These are phyloP conservation scores for Leptothorax acervorum DNA, from an alignment of 2,888 invertebrate genomes.

Conservation along the genomic window DNA sequence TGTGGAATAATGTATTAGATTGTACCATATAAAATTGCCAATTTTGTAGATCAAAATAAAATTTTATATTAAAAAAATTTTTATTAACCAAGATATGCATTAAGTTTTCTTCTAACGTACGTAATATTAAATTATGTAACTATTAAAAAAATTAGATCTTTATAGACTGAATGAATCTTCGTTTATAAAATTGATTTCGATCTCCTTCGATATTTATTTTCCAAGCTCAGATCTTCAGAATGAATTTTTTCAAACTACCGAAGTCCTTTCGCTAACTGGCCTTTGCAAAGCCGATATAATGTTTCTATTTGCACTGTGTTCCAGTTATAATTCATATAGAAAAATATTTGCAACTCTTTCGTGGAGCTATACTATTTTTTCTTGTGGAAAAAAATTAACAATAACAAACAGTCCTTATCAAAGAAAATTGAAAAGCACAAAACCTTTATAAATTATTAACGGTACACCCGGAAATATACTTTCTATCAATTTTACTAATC, in stretches of 20 bases:
- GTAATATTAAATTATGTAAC: not conserved
- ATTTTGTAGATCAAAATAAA: not conserved
- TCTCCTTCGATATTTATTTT: not conserved
- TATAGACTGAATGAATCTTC: not conserved
- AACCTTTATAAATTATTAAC: not conserved
- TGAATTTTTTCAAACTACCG: not conserved
- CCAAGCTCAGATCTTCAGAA: not conserved
- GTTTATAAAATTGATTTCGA: not conserved
- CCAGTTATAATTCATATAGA: not conserved
- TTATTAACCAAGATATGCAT: not conserved
- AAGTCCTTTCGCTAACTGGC: not conserved
- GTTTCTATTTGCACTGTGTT: constrained; percentile 2
- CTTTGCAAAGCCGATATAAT: not conserved
- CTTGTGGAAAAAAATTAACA: not conserved
- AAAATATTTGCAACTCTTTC: not conserved
- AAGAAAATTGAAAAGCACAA: not conserved
- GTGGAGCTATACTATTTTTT: not conserved
- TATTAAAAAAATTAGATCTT: not conserved
- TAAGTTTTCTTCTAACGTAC: not conserved
- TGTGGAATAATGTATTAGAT: not conserved
- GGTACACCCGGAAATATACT: not conserved
- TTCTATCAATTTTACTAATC: constrained; percentile 1
- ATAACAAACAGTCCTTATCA: not conserved
- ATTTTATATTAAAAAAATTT: not conserved
- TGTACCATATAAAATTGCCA: not conserved